Conservation (phyloP, 2,113 vertebrate species). For the Petrocephalus microphthalmus region DNA sequence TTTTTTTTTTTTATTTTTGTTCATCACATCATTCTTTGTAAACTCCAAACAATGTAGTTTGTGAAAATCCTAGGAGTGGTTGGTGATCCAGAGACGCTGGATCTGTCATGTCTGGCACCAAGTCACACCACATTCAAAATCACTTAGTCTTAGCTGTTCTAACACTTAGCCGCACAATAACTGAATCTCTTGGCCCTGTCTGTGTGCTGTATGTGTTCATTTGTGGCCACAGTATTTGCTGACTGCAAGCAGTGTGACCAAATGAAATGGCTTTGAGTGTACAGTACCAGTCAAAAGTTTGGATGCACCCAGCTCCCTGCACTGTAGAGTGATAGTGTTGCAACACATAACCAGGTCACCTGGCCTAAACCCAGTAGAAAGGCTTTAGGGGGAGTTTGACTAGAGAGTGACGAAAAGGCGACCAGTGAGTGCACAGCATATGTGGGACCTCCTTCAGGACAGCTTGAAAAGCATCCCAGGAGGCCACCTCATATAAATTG, state of each 20-base stretch:
- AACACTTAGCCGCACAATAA: not conserved
- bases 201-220: not conserved
- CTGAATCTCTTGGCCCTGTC: not conserved
- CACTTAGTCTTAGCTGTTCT: not conserved
- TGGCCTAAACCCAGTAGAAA: not conserved
- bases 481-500: not conserved
- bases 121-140: not conserved
- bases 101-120: not conserved
- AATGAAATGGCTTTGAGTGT: not conserved
- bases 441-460: not conserved
- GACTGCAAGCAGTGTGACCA: not conserved
- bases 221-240: not conserved
- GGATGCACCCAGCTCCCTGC: not conserved
- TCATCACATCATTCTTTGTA: not conserved
- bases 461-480: not conserved
- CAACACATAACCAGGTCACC: not conserved
- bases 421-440: not conserved
- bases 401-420: not conserved
- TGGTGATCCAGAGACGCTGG: not conserved
- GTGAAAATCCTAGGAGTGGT: not conserved
- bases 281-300: not conserved
- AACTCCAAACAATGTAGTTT: not conserved
- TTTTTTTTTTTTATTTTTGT: not conserved
- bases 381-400: not conserved
- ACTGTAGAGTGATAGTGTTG: not conserved